These are phyloP conservation scores for Liodrosophila aerea DNA, from an alignment of 2,888 invertebrate species.

Conservation along the genomic window DNA sequence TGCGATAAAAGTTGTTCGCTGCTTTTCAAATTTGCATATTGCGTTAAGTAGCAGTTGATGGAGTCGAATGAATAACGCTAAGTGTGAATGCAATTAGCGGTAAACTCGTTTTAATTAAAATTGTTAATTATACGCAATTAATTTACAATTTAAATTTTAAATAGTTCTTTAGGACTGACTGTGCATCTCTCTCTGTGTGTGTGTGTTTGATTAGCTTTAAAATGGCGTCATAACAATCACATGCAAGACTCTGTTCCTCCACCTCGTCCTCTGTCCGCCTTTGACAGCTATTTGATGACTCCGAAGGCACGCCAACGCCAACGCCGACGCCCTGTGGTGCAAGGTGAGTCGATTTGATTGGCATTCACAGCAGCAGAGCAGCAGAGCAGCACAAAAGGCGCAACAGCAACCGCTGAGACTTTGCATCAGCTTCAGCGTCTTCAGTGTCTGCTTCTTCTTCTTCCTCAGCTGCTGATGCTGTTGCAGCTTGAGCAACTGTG, in stretches of 20 bases:
- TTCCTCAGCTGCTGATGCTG: no score
- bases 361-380: conserved; percentile 58
- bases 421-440: conserved; percentile 27
- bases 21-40: conserved; percentile 30
- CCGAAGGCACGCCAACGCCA: conserved; percentile 8
- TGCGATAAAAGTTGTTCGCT: conserved; percentile 32
- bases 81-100: conserved; percentile 70
- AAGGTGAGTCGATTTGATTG: conserved; percentile 73
- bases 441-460: conserved; percentile 16
- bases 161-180: conserved; percentile 24
- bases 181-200: not conserved
- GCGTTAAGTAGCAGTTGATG: conserved; percentile 52
- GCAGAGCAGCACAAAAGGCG: conserved; percentile 21
- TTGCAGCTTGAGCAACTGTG: conserved; percentile 13
- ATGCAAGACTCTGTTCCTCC: conserved; percentile 9
- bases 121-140: conserved; percentile 40
- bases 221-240: conserved; percentile 65
- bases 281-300: conserved; percentile 66
- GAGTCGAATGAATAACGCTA: conserved; percentile 51
- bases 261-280: conserved; percentile 32
- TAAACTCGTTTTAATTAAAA: conserved; percentile 38
- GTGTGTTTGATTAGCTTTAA: conserved; percentile 41
- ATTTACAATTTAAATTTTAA: conserved; percentile 3
- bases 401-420: conserved; percentile 30
- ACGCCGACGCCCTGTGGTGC: conserved; percentile 45